These are phyloP conservation scores for Echinometra lucunter DNA, from an alignment of 53 echinoderm and acorn worm species.

Conservation along the genomic window DNA sequence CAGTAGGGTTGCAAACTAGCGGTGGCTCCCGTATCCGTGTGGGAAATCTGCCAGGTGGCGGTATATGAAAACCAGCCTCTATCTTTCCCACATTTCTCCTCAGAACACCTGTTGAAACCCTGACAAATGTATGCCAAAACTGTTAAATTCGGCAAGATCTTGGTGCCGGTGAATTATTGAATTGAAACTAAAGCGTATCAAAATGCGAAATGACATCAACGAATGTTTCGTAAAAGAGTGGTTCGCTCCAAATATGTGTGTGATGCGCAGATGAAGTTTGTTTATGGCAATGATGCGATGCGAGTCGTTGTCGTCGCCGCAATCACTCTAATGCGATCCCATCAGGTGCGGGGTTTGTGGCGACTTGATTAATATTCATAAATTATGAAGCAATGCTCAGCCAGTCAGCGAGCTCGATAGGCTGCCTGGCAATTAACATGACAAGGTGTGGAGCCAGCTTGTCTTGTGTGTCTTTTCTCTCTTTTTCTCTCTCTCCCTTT, in stretches of 20 bases:
- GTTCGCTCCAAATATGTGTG: not conserved
- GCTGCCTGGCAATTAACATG: slow-evolving; percentile 64
- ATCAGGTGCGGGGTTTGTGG: slow-evolving; percentile 57
- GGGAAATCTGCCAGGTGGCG: slow-evolving; percentile 48
- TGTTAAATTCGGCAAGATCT: not conserved
- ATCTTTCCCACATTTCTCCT: slow-evolving; percentile 1
- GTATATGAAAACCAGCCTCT: not conserved
- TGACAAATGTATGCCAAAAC: not conserved
- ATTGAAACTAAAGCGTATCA: not conserved
- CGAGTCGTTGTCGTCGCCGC: slow-evolving; percentile 43
- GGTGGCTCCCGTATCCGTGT: slow-evolving; percentile 5
- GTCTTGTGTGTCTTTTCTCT: slow-evolving; percentile 23
- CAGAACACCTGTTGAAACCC: slow-evolving; percentile 59
- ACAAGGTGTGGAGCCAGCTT: slow-evolving; percentile 66
- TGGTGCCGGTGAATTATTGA: not conserved
- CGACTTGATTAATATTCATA: slow-evolving; percentile 73
- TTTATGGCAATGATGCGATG: slow-evolving; percentile 59
- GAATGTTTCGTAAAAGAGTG: not conserved
- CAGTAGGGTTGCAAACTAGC: not conserved
- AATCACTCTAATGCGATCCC: slow-evolving; percentile 49
- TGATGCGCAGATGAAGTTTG: slow-evolving; percentile 26
- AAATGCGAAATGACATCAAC: not conserved
- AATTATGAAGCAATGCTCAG: slow-evolving; percentile 68
- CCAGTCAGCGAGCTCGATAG: slow-evolving; percentile 58
- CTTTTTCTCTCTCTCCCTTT: slow-evolving; percentile 8